Conservation (phyloP, 2,888 invertebrate species). For the Aporophyla nigra region DNA sequence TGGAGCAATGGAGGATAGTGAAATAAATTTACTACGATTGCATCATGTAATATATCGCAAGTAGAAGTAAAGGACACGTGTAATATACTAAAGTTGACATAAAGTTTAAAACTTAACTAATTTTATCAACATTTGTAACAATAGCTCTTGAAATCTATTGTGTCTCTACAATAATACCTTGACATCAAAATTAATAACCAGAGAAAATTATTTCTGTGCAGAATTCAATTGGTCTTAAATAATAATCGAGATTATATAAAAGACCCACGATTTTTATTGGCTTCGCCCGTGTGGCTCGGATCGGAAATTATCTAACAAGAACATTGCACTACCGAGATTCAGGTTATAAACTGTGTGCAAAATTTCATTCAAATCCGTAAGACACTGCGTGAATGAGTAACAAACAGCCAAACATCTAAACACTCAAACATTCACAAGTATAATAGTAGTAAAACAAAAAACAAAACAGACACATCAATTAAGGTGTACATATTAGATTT, state of each 20-base stretch:
- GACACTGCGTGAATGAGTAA: no score
- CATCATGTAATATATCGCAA: background rate
- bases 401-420: no score
- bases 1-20: background rate
- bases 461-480: no score
- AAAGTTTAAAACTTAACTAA: background rate
- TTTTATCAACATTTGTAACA: constrained; percentile 23
- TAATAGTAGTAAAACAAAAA: no score
- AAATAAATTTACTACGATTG: background rate
- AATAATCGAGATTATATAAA: background rate
- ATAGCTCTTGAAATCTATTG: constrained; percentile 42
- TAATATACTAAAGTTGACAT: background rate
- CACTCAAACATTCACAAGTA: no score
- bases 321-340: no score
- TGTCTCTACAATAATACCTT: constrained; percentile 55
- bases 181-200: constrained; percentile 68
- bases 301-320: no score
- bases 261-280: no score
- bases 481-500: background rate
- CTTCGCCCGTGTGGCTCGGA: no score
- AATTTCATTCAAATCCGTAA: no score
- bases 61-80: background rate
- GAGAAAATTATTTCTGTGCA: constrained; percentile 34
- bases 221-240: constrained; percentile 19
- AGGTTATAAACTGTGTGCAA: no score